Base-by-base conservation (phyloP, 2,888 invertebrate species). In the Unio delphinus region DNA sequence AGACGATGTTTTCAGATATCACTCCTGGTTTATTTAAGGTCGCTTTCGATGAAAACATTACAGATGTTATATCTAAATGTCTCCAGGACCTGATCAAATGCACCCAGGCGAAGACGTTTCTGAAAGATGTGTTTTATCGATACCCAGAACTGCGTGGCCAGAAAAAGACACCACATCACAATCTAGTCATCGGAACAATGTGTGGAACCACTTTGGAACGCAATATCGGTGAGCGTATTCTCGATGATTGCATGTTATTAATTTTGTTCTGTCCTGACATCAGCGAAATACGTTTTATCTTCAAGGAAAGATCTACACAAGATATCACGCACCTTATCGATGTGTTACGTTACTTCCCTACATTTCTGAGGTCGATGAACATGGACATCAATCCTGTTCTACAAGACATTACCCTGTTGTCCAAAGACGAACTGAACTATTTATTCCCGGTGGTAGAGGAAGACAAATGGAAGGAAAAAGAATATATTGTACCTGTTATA, bases 161-260 rank as follows among this genome's bases (percentile, higher is more conserved):
- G 57, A 77, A 78, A 64, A 67, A 75, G 67, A 69, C 72, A 58
- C 79, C 78, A 11, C 73, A 76, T 62, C 83, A 83, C 70, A 83
- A 83, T 61, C 59, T 83, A 20, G 81, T 81, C 20, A 64, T 81
- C 15, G 80, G 79, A 17, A 23, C 23, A 23, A 23, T 23, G 23
- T 23, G 23, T 23, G 23, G 23, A 23, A 23, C 23, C 23, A 23
- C 62, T 18, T 15, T 54, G 59, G 26, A 67, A 15, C 0, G 34
- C 45, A 11, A 59, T 45, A 1, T 23, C 64, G 18, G n/a, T 65
- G 20, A 28, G 28, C 28, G 28, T 28, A 62, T 79, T 28, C 69
- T 83, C 18, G 70, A 70, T 26, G 79, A 82, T 68, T 76, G 81
- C 70, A 81, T 80, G 45, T 68, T 83, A 5, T 30, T 81, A 65